These are phyloP conservation scores for Oeneis ivallda DNA, from an alignment of 2,888 invertebrate species.

Conservation along the genomic window DNA sequence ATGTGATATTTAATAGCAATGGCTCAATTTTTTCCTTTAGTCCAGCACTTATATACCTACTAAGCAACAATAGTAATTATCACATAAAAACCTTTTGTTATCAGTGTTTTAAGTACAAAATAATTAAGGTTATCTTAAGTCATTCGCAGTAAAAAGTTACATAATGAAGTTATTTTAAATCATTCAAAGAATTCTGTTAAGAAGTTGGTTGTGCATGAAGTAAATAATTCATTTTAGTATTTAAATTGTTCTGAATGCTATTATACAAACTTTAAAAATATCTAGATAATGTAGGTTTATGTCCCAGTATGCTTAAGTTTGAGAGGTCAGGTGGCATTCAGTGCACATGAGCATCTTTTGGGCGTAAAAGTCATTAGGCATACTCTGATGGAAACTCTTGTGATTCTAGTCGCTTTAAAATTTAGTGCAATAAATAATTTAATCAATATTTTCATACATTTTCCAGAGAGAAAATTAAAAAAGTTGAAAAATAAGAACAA, in stretches of 20 bases:
- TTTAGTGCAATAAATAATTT: not conserved
- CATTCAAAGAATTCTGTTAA: not conserved
- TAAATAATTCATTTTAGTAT: not conserved
- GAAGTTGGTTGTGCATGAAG: not conserved
- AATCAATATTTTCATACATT: slow-evolving; percentile 9
- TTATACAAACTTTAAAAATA: too few relatives aligned
- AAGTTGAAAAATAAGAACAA: slow-evolving; percentile 74
- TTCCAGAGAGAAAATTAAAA: slow-evolving; percentile 69
- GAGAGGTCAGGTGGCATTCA: too few relatives aligned
- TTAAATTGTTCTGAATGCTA: too few relatives aligned
- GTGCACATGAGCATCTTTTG: too few relatives aligned
- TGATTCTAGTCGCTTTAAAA: too few relatives aligned
- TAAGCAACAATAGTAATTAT: not conserved
- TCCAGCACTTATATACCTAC: not conserved
- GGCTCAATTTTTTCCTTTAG: too few relatives aligned
- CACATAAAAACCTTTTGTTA: not conserved
- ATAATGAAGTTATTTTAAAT: slow-evolving; percentile 1
- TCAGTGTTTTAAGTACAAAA: not conserved
- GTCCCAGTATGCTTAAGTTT: too few relatives aligned
- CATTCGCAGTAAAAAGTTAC: slow-evolving; percentile 17
- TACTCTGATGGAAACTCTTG: too few relatives aligned
- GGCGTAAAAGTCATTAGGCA: too few relatives aligned
- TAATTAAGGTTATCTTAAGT: slow-evolving; percentile 37
- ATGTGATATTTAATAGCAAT: too few relatives aligned
- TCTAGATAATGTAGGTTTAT: too few relatives aligned